Conservation (phyloP, 2,113 vertebrate species). For the Mobula birostris region DNA sequence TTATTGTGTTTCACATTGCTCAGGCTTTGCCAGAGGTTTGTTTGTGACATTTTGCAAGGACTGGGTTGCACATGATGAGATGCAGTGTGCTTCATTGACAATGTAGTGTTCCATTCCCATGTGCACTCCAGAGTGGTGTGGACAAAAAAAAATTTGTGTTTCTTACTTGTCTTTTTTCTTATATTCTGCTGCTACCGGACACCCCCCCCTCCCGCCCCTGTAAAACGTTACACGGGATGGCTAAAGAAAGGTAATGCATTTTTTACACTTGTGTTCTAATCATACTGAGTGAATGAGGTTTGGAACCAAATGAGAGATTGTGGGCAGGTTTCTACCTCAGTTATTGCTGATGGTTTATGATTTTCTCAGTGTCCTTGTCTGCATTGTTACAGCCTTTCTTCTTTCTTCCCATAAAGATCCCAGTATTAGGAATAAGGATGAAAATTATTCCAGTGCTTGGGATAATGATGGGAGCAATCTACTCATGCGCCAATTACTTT, state of each 20-base stretch:
- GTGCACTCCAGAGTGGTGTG: neutral
- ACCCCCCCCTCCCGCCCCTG: constrained; percentile 44
- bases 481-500: constrained; percentile 88
- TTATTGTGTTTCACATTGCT: no score
- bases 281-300: neutral
- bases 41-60: neutral
- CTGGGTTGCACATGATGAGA: neutral
- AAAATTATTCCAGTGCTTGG: constrained; percentile 73
- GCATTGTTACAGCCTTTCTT: neutral
- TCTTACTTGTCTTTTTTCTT: constrained; percentile 49
- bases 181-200: constrained; percentile 60
- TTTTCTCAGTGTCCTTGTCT: neutral
- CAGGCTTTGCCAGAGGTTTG: no score
- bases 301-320: neutral
- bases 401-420: constrained; percentile 59
- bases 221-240: constrained; percentile 54
- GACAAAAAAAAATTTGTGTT: neutral
- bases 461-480: constrained; percentile 73
- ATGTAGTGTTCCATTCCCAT: neutral
- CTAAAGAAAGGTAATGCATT: constrained; percentile 47
- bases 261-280: constrained; percentile 39
- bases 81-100: neutral
- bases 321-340: neutral
- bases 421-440: constrained; percentile 69
- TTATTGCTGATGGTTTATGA: no score